Evolutionary conservation across 2,888 invertebrate species (phyloP).

Genomic region (Exocentrus adspersus): DNA sequence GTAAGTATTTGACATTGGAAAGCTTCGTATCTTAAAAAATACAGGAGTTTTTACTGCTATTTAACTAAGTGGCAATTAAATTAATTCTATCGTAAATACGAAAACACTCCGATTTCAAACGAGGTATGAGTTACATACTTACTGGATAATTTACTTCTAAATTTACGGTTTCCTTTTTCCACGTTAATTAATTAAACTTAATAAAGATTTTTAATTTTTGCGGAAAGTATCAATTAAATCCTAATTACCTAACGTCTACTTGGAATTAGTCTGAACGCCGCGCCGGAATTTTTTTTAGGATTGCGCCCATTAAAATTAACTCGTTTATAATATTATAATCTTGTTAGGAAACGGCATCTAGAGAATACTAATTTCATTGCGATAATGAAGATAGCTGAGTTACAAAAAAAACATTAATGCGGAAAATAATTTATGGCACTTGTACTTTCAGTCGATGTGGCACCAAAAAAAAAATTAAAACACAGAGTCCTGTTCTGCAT

Average conservation of each 20-base stretch:
- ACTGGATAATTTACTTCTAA: not conserved
- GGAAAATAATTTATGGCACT: no score
- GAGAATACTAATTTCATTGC: no score
- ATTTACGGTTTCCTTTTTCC: slow-evolving; percentile 1
- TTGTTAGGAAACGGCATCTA: no score
- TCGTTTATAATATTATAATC: not conserved
- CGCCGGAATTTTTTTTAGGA: not conserved
- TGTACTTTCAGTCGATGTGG: no score
- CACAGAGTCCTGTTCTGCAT: not conserved
- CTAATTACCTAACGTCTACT: not conserved
- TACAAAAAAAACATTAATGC: no score
- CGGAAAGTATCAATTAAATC: slow-evolving; percentile 4
- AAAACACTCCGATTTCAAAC: slow-evolving; percentile 10
- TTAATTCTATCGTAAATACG: slow-evolving; percentile 6
- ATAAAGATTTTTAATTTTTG: not conserved
- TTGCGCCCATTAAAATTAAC: not conserved
- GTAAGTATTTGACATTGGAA: no score
- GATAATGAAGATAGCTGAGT: no score
- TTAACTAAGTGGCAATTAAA: no score
- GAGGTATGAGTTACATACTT: not conserved
- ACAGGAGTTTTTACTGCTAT: no score
- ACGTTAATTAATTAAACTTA: not conserved
- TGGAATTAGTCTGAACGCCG: not conserved
- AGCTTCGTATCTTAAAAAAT: no score
- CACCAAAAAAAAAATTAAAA: no score